Base-by-base conservation (phyloP, 2,797 vertebrate species). In the Cheirogaleus major region DNA sequence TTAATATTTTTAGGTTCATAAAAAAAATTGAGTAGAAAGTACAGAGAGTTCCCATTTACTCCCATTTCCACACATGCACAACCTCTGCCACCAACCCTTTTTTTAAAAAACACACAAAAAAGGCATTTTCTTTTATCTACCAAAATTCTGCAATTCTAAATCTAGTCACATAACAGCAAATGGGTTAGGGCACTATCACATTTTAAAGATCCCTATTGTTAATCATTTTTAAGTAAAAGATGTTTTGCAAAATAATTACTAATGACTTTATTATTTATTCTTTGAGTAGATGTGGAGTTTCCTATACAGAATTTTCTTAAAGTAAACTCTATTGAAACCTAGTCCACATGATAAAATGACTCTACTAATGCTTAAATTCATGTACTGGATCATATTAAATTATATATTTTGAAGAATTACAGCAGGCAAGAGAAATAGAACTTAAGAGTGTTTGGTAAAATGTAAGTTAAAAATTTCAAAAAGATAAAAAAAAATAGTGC, bases 181-280 rank as follows among this genome's bases (percentile, higher is more conserved):
- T 35, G 20, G 13, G 25, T 85, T 83, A 82, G 23, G 43, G 7
- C 43, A 84, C 30, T 45, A n/a, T 43, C 76, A 79, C 63, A 70
- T 73, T 92, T 83, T 10, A 83, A 78, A 79, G 32, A 22, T 17
- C 35, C 22, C 27, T 63, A 32, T n/a, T 87, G 69, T 22, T 81
- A 84, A 78, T 45, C 13, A 23, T 82, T 89, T 70, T 43, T 13
- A 48, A 82, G 38, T 43, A 75, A 95, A 82, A 85, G 17, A 35
- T 65, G 17, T n/a, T 57, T 82, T 84, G 82, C 27, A 73, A 25
- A 89, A 48, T 84, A 96, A 95, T 69, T 17, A 78, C 89, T 43
- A 89, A 85, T 30, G 0, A 73, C 17, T 76, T 65, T 43, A 50
- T 63, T 0, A 2, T 69, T 89, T 78, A n/a, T 75, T 78, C 85